phyloP scores from a whole-genome alignment of 2,113 vertebrate genomes.

The Syngnathus scovelli region DNA sequence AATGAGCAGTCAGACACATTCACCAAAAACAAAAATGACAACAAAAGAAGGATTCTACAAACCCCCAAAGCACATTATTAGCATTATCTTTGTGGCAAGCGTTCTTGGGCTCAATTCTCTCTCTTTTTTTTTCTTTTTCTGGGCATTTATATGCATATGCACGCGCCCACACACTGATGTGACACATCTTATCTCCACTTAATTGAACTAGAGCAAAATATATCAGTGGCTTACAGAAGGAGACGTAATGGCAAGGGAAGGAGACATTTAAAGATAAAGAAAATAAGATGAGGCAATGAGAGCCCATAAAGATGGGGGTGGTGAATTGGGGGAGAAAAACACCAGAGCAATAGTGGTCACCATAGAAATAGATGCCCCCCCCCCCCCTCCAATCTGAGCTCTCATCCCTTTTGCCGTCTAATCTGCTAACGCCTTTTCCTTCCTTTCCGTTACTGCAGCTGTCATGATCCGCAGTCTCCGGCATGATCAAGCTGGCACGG shows the following conservation, averaged over 20 bases:
- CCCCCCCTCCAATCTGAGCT: slow-evolving; percentile 46
- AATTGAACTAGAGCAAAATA: slow-evolving; percentile 36
- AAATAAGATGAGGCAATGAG: slow-evolving; percentile 51
- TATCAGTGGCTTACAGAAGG: slow-evolving; percentile 45
- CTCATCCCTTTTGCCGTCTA: slow-evolving; percentile 54
- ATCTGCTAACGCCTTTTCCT: slow-evolving; percentile 50
- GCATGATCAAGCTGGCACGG: slow-evolving; percentile 51
- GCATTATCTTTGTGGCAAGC: slow-evolving; percentile 39
- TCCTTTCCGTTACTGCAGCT: slow-evolving; percentile 41
- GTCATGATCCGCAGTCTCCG: slow-evolving; percentile 57
- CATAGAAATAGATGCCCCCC: slow-evolving; percentile 71
- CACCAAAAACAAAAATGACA: slow-evolving; percentile 14
- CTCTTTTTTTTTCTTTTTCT: slow-evolving; percentile 29
- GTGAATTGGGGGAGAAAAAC: slow-evolving; percentile 28
- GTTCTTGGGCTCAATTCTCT: slow-evolving; percentile 23
- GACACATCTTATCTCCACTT: slow-evolving; percentile 31
- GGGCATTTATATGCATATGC: slow-evolving; percentile 26
- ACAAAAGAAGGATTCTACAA: slow-evolving; percentile 17
- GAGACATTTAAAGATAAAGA: slow-evolving; percentile 46
- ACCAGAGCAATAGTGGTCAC: slow-evolving; percentile 55
- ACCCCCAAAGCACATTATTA: slow-evolving; percentile 42
- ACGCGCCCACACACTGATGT: slow-evolving; percentile 30
- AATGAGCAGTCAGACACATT: slow-evolving; percentile 33
- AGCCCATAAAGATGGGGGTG: slow-evolving; percentile 57
- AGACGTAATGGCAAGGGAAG: slow-evolving; percentile 40